Evolutionary conservation across 1,140 invertebrate species (phyloP), one percentile per base, ranked within the genome.

Genomic region (Leptonema lineaticorne): DNA sequence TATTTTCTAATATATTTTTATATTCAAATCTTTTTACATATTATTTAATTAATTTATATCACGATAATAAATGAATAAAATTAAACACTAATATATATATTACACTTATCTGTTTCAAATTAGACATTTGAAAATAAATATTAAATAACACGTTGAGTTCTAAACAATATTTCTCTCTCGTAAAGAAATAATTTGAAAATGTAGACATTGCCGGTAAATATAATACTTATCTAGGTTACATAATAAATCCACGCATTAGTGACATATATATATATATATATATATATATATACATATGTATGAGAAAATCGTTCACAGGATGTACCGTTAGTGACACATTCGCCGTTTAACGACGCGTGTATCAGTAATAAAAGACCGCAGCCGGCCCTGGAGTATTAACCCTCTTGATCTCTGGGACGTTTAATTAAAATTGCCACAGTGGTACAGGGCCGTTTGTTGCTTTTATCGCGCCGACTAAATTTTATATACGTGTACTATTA

Each of bases 271-370:
- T 33, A 11, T 33, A 33, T 33, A 11, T 33, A 33, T 33, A 11
- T 33, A 33, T 33, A 11, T 33, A 33, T 11, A 33, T 33, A 33
- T 33, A 33, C 11, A 6, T 6, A 33, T 33, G 5, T 6, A 33
- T 5, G 5, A 6, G 5, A 37, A 33, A 37, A 29, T 37, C 57
- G 24, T 59, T 59, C n/a, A n/a, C n/a, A n/a, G n/a, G n/a, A n/a
- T n/a, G n/a, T n/a, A n/a, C n/a, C n/a, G n/a, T 16, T 45, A 37
- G 29, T 48, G 33, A 63, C 16, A 69, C 62, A 59, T 69, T 63
- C 68, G 50, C 50, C 62, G 68, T 46, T 69, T 69, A 65, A 69
- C 68, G 68, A 41, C 56, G 50, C 68, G 68, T 59, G 63, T 69
- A 69, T 69, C 53, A 33, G 27, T 46, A 69, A 69, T 69, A 65